Base-by-base conservation (phyloP, 2,113 vertebrate species). In the Pyxicephalus adspersus region DNA sequence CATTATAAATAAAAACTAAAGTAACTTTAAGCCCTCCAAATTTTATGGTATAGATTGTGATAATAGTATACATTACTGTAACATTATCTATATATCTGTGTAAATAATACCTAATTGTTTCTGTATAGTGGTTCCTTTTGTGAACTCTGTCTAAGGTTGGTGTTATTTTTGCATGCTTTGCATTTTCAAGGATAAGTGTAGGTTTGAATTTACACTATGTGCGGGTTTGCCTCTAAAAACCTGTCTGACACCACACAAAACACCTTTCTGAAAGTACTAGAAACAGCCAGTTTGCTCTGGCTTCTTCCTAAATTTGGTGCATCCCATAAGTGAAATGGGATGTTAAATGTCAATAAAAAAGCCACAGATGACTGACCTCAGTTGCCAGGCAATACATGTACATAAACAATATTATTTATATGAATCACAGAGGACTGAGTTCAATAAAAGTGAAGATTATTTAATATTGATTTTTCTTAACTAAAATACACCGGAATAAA, bases 281-380 rank as follows among this genome's bases (percentile, higher is more conserved):
- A 50, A 15, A 7, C 15, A 64, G 31, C 77, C 31, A 52, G 77
- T 28, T 80, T 61, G 19, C 25, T 71, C 77, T 80, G 55, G 77
- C 22, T 63, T 28, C 25, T 16, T 31, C 31, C 25, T 29, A 19
- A 71, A 52, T 60, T 23, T 52, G 38, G 66, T 70, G 16, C 22
- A 23, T 80, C 29, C 66, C 18, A 50, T 55, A 25, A 38, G 29
- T 22, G 4, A 29, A 52, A 54, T 51, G 19, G 13, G 57, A 52
- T 63, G 57, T 61, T 51, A 51, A 51, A 7, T 28, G 31, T 68
- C 38, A 28, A 65, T 29, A 52, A 28, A 68, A 34, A 38, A 28
- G 68, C 3, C 61, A 64, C 16, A 26, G 61, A 28, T 51, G 22
- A 52, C 9, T 29, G 55, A 64, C 7, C 38, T 1, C 22, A 4